Conservation (phyloP, 2,888 invertebrate species). For the Nasonia oneida region DNA sequence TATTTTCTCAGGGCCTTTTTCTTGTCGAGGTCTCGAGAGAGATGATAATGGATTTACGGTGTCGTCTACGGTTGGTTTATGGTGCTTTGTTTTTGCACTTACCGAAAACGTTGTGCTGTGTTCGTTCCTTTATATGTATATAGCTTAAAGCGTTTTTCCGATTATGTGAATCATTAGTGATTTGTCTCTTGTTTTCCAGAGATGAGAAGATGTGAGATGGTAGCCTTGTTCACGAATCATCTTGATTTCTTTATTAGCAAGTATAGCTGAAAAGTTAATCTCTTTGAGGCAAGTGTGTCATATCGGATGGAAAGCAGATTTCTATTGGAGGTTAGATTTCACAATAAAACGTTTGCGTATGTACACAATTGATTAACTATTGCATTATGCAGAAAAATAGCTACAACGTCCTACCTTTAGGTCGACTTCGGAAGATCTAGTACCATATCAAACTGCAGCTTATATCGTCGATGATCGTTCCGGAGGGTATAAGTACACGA, state of each 20-base stretch:
- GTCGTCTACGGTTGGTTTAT: not conserved
- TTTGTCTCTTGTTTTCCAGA: too few species aligned
- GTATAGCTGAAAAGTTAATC: not conserved
- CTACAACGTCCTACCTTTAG: not conserved
- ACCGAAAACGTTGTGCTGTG: too few species aligned
- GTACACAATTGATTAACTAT: not conserved
- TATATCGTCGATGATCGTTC: too few species aligned
- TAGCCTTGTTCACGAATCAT: not conserved
- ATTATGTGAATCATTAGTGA: too few species aligned
- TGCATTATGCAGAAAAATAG: too few species aligned
- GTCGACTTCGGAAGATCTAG: not conserved
- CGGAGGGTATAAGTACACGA: too few species aligned
- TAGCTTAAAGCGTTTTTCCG: too few species aligned
- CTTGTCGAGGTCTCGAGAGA: too few species aligned
- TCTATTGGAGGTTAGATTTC: not conserved
- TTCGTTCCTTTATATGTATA: not conserved
- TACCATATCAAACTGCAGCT: too few species aligned
- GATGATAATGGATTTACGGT: too few species aligned
- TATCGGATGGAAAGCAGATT: not conserved
- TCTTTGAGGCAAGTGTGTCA: not conserved
- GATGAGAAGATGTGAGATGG: not conserved
- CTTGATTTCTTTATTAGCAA: not conserved
- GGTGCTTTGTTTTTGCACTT: too few species aligned
- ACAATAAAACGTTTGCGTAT: not conserved
- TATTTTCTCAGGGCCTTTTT: not conserved